Base-by-base conservation (phyloP, 2,113 vertebrate genomes). In the Triplophysa siluroides region DNA sequence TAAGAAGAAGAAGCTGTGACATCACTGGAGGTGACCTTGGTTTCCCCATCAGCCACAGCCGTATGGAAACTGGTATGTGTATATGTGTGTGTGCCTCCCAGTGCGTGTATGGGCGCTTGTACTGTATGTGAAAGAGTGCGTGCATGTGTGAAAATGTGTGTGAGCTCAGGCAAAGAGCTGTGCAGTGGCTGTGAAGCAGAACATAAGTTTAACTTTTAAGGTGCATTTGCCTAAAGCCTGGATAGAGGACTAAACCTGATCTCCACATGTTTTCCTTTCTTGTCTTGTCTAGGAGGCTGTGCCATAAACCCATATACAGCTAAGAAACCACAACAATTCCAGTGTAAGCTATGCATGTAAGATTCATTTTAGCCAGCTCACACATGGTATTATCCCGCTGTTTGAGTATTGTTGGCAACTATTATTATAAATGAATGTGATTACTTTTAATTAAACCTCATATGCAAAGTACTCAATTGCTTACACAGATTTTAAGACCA, bases 121-220 rank as follows among this genome's bases (percentile, higher is more conserved):
- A 45, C 33, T 67, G 26, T 79, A 14, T 78, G 38, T 47, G 54
- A 29, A 61, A 85, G 80, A 83, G 71, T 83, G 71, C 85, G 80
- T 58, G 60, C 67, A 77, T 86, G 83, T 73, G 67, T 76, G 60
- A 65, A 58, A 58, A 69, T 7, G 69, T 81, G 78, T 84, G 74
- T 83, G 62, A 45, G 79, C 68, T 81, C 83, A 81, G 82, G 86
- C 81, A 78, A 82, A 45, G 75, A 87, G 85, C 86, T 87, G 68
- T 75, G 75, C 63, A 79, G 29, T 47, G 33, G 58, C 64, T 81
- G 77, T 83, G 83, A 86, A 79, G 76, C 65, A 56, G 67, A 81
- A 79, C 76, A 83, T 54, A 33, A 74, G 52, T 26, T 65, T 76
- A 65, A 77, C 62, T 74, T 80, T 74, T 74, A 38, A 75, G 70